A percentile compares a stretch with the other conserved stretches of the same genome.
phyloP scores from a whole-genome alignment of 2,888 invertebrate species.

The Euzetes globulus region DNA sequence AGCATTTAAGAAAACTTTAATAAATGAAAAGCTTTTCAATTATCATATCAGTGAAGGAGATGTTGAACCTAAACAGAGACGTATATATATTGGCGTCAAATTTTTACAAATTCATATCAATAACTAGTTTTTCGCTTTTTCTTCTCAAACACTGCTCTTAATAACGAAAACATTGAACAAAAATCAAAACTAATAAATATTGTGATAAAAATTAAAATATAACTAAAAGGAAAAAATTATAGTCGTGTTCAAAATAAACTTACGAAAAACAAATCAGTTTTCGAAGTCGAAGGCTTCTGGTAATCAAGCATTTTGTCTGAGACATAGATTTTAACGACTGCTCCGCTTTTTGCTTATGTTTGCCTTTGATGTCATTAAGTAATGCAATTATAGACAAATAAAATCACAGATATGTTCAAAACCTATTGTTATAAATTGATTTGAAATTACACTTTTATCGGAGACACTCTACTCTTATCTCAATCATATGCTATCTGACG shows the following conservation, averaged over 20 bases:
- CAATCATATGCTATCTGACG: background rate
- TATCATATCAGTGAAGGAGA: conserved; percentile 25
- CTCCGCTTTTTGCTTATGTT: background rate
- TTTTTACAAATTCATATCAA: background rate
- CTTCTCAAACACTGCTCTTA: background rate
- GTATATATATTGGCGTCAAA: conserved; percentile 15
- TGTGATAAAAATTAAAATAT: background rate
- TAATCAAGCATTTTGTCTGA: conserved; percentile 8
- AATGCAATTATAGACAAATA: conserved; percentile 3
- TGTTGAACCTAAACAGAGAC: conserved; percentile 28
- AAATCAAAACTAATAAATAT: background rate
- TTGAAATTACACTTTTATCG: conserved; percentile 5
- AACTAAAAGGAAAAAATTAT: background rate
- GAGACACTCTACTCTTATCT: background rate
- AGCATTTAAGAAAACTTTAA: background rate
- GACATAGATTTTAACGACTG: background rate
- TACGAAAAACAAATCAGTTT: background rate
- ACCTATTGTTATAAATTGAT: conserved; percentile 20
- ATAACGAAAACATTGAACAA: background rate
- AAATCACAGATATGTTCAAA: background rate
- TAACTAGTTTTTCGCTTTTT: background rate
- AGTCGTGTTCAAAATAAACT: background rate
- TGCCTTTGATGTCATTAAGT: background rate
- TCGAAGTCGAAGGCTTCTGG: conserved; percentile 7
- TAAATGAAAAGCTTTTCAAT: conserved; percentile 15